Percentiles rank a stretch among this genome's conserved stretches.
These are phyloP conservation scores for Heliornis fulica DNA, from an alignment of 2,113 vertebrate genomes.

Conservation along the genomic window DNA sequence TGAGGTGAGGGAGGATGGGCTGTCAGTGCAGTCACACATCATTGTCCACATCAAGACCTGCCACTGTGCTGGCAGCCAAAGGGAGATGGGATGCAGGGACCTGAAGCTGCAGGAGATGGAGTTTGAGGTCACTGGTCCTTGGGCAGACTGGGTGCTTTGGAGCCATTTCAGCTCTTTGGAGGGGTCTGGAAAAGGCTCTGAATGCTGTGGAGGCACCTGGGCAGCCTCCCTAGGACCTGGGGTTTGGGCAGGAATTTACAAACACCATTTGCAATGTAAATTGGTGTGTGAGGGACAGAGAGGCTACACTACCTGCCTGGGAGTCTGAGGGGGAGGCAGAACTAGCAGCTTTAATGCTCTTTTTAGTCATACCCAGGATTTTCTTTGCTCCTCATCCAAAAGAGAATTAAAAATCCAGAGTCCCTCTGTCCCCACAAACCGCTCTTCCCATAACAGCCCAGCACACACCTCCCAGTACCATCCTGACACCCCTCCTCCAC, in stretches of 20 bases:
- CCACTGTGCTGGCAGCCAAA: background rate
- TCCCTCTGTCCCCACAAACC: background rate
- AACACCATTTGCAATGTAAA: background rate
- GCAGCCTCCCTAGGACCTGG: background rate
- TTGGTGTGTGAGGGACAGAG: background rate
- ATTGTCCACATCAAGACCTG: background rate
- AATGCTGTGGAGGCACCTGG: background rate
- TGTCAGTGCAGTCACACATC: background rate
- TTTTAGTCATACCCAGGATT: background rate
- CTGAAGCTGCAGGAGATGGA: background rate
- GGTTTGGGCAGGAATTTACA: background rate
- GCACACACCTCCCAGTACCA: background rate
- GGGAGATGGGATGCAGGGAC: background rate
- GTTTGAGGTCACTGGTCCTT: background rate
- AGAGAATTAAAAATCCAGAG: background rate
- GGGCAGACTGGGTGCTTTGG: fast-evolving
- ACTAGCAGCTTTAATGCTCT: background rate
- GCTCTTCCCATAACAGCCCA: background rate
- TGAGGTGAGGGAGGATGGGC: background rate
- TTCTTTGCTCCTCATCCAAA: background rate
- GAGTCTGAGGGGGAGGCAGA: background rate
- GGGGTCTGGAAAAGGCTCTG: background rate
- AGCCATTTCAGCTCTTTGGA: background rate
- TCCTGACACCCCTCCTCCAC: background rate
- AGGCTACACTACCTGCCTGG: background rate